Base-by-base conservation (phyloP, 1,140 invertebrate genomes). In the Metopolophium dirhodum region DNA sequence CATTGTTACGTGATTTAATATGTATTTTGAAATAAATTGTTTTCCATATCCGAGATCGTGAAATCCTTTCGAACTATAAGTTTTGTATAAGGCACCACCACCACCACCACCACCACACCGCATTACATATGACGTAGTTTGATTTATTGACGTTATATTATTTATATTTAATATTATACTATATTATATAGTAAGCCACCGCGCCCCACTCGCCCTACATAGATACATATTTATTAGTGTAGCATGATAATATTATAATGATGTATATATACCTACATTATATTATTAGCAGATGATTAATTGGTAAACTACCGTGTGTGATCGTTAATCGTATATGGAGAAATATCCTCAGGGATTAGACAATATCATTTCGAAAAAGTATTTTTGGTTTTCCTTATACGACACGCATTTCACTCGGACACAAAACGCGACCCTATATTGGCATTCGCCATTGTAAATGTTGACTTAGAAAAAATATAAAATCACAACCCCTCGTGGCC, bases 1-100 rank as follows among this genome's bases (percentile, higher is more conserved):
- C 90, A 68, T 91, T 68, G 90, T 91, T 91, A 77, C 90, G 68
- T 30, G 90, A 47, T 87, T 87, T 87, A 49, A 87, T 87, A 87
- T 49, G 85, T 47, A 47, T 87, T 87, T 87, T 49, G 26, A 87
- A 87, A 87, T 87, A 87, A 49, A 87, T 87, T 87, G 47, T 87
- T 87, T 49, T 87, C 30, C 86, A 49, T 90, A 90, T 90, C 20
- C 23, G 49, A 57, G 35, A 51, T 35, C 18, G 22, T 90, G 41
- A 57, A 61, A 90, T 87, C 51, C 88, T 41, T 90, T 37, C 14
- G 54, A 61, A 54, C 6, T 20, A 45, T 87, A 41, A 86, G 22
- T 86, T 47, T 47, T 7, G 85, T 86, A n/a, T 18, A 41, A 7
- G 37, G 23, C 86, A 35, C 18, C n/a, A 18, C 61, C 9, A 68